These are phyloP conservation scores for Elaeidobius kamerunicus DNA, from an alignment of 2,888 invertebrate species.

Conservation along the genomic window DNA sequence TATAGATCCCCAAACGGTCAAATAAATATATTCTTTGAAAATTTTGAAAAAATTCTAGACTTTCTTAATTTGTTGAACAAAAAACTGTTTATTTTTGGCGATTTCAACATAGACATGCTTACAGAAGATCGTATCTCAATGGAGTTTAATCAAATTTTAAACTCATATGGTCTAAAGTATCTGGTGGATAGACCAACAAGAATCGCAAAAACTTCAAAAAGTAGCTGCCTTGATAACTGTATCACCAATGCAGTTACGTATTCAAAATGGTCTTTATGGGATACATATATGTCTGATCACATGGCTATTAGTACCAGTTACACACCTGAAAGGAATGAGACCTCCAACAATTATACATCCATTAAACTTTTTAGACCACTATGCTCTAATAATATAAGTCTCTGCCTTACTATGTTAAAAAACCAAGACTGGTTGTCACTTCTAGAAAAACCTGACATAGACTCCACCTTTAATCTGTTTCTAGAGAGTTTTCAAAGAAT, in stretches of 20 bases:
- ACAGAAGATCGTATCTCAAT: too few species aligned
- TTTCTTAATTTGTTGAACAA: not conserved
- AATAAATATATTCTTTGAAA: not conserved
- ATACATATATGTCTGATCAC: not conserved
- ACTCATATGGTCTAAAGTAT: too few species aligned
- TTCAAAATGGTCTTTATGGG: not conserved
- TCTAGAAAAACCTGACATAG: too few species aligned
- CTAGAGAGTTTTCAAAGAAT: too few species aligned
- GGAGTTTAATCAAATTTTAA: too few species aligned
- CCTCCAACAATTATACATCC: not conserved
- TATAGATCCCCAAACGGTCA: not conserved
- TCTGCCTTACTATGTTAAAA: too few species aligned
- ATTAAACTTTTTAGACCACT: not conserved
- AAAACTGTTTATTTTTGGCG: not conserved
- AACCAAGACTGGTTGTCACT: too few species aligned
- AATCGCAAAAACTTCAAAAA: not conserved
- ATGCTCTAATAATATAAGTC: too few species aligned
- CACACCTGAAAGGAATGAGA: too few species aligned
- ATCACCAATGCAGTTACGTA: not conserved
- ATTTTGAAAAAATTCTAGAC: not conserved
- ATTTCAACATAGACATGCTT: too few species aligned
- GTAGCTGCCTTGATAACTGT: not conserved
- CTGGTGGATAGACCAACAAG: too few species aligned
- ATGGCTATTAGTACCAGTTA: not conserved
- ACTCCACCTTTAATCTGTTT: too few species aligned